Evolutionary conservation across 2,888 invertebrate species (phyloP).

Genomic region (Oligia latruncula): DNA sequence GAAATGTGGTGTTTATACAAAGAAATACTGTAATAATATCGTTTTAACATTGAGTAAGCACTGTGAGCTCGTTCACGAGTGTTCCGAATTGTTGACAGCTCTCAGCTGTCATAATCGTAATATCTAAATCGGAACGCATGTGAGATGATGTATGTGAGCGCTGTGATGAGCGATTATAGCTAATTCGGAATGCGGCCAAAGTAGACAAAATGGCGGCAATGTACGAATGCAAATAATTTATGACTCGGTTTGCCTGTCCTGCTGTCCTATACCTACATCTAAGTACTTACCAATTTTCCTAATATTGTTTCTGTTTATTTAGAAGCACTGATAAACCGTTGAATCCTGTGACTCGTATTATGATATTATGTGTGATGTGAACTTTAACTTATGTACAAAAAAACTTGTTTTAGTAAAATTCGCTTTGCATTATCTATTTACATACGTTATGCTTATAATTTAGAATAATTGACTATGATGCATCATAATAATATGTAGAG

Average conservation of each 20-base stretch:
- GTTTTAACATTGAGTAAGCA: too few relatives aligned
- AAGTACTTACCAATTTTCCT: constrained; percentile 2
- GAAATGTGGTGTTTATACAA: too few relatives aligned
- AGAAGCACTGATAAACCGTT: constrained; percentile 18
- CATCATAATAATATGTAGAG: not conserved
- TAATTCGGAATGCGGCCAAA: too few relatives aligned
- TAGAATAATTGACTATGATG: not conserved
- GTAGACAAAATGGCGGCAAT: constrained; percentile 56
- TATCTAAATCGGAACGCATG: too few relatives aligned
- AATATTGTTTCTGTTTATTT: constrained; percentile 27
- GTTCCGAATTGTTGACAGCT: too few relatives aligned
- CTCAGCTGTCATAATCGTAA: too few relatives aligned
- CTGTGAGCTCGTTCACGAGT: too few relatives aligned
- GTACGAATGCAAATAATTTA: constrained; percentile 32
- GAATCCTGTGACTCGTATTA: constrained; percentile 1
- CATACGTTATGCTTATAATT: not conserved
- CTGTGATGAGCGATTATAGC: too few relatives aligned
- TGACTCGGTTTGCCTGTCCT: not conserved
- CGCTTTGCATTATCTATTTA: constrained; percentile 1
- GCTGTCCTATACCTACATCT: not conserved
- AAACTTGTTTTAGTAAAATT: constrained; percentile 8
- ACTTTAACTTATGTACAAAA: constrained; percentile 4
- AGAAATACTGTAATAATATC: too few relatives aligned
- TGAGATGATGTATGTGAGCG: too few relatives aligned
- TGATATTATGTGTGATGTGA: constrained; percentile 3